These are phyloP conservation scores for Caranx ignobilis DNA, from an alignment of 2,113 vertebrate species.

Conservation along the genomic window DNA sequence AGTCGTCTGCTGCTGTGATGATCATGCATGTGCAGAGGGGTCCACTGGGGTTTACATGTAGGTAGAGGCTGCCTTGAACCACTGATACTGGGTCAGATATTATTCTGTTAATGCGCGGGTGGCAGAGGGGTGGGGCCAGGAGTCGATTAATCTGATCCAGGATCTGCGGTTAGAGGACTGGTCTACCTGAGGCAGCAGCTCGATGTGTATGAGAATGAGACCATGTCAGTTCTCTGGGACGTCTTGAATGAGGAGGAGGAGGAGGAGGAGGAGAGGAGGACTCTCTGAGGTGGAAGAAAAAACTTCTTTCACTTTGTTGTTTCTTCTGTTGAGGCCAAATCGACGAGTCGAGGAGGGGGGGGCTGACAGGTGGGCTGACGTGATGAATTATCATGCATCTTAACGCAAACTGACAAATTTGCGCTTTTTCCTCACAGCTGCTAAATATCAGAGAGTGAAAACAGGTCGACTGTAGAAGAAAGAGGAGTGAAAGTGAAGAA, in stretches of 20 bases:
- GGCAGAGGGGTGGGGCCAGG: not conserved
- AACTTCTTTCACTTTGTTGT: conserved; percentile 57
- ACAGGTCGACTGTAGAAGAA: not conserved
- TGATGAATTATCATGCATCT: conserved; percentile 75
- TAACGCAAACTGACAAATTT: conserved; percentile 77
- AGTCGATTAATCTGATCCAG: conserved; percentile 55
- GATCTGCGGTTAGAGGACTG: conserved; percentile 55
- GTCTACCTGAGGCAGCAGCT: conserved; percentile 56
- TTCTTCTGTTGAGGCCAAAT: conserved; percentile 52
- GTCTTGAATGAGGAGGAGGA: conserved; percentile 58
- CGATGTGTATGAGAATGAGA: conserved; percentile 62
- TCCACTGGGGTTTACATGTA: conserved; percentile 20
- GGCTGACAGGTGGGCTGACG: conserved; percentile 60
- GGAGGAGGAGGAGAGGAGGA: conserved; percentile 55
- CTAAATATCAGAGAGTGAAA: not conserved
- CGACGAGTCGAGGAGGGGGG: conserved; percentile 46
- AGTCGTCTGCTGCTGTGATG: conserved; percentile 65
- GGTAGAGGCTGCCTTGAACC: conserved; percentile 40
- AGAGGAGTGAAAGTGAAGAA: not conserved
- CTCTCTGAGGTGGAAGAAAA: conserved; percentile 39
- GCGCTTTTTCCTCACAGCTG: conserved; percentile 71
- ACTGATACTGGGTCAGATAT: conserved; percentile 55
- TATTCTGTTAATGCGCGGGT: conserved; percentile 2
- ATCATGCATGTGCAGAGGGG: conserved; percentile 71
- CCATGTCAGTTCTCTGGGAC: conserved; percentile 28